Base-by-base conservation (phyloP, 1,140 invertebrate genomes). In the Heliconius melpomene region DNA sequence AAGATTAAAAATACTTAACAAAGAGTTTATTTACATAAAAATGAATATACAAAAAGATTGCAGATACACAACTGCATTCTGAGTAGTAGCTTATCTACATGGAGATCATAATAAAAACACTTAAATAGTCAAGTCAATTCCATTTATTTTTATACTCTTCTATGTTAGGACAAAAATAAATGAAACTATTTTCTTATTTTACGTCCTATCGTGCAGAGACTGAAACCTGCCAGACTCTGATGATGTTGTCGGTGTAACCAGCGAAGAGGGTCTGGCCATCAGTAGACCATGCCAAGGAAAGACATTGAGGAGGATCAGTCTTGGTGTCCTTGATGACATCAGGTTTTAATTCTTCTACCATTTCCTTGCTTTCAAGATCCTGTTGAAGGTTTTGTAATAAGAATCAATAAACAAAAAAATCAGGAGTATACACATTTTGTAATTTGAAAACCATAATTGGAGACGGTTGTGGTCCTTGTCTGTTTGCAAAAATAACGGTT, bases 181-280 rank as follows among this genome's bases (percentile, higher is more conserved):
- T 94, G 92, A 93, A 94, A 93, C 81, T 79, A 46, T 46, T 46
- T 72, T 74, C 73, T 75, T 78, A 70, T 75, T 70, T 40, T 66
- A 82, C 82, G 95, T 95, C 83, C 96, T 96, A 97, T 95, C 96
- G 95, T 75, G 96, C 96, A 83, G 97, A 96, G 79, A 98, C 96
- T 87, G 97, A 98, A 86, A 99, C 99, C 96, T 99, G 98, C 99
- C 99, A 99, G 72, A 99, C 99, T 93, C 99, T 96, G 93, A 99
- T 99, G 73, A 97, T 97, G 94, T 99, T 99, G 94, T 99, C 99
- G 40, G 98, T 99, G 95, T 99, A 99, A 73, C 99, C 99, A 94
- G 99, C 99, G 94, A 99, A 99, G 82, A 99, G 95, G 54, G 99
- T 99, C 95, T 99, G 98, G 83, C 99, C 99, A 95, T 99, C 99